Evolutionary conservation across 2,113 vertebrate genomes (phyloP), one percentile per base, ranked within the genome.

Genomic region (Albula glossodonta): DNA sequence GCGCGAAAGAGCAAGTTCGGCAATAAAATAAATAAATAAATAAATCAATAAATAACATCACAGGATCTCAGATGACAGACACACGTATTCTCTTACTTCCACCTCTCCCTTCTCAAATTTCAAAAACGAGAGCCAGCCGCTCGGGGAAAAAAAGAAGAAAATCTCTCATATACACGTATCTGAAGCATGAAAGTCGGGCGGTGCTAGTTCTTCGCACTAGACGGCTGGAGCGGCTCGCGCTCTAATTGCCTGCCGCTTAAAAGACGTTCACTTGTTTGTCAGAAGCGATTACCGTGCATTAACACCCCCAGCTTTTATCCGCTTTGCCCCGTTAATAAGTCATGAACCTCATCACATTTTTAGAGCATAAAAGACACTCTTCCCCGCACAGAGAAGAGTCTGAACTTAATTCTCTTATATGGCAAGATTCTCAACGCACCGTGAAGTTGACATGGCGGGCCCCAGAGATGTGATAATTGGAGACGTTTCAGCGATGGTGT

Each of bases 1-100:
- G 60, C 25, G 80, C 22, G 88, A 90, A 89, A 90, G 51, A 84
- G 81, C 51, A 25, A 48, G 74, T 70, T 77, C 74, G 48, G 83
- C 83, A 83, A 53, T 84, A 63, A 66, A 81, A 25, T n/a, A 19
- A 60, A 60, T 60, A 66, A 66, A 66, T 66, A 66, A 60, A 60
- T 60, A 60, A 66, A 66, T 22, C 17, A 66, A 66, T 66, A 66
- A n/a, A 80, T 9, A 79, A 79, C n/a, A 85, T 56, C 78, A 17
- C 41, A 63, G n/a, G 22, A n/a, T 74, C 70, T 74, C 70, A 74
- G 70, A 74, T 74, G 70, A 74, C 70, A 74, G 31, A 74, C 22
- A 22, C 70, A 10, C 70, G 25, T 74, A 74, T 74, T 74, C 70
- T 31, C 70, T 74, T 74, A 74, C 70, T 25, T 74, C 70, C 70